A percentile compares a stretch with the other conserved stretches of the same genome.
These are phyloP conservation scores for Engraulis encrasicolus DNA, from an alignment of 2,113 vertebrate species.

Conservation along the genomic window DNA sequence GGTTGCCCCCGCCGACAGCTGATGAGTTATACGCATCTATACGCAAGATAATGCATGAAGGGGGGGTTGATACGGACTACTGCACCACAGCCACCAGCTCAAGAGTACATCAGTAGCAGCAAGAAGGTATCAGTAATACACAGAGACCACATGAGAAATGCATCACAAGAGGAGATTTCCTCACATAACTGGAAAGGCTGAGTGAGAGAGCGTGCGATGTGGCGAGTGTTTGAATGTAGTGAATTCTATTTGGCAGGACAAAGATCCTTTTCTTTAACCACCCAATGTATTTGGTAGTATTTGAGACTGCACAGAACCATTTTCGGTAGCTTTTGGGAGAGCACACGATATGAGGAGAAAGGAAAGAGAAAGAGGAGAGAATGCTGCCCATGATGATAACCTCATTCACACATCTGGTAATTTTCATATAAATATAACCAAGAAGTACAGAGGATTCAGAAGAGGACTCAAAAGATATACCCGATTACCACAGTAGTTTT, in stretches of 20 bases:
- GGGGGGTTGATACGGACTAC: constrained; percentile 38
- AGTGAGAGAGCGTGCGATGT: background rate
- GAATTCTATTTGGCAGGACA: background rate
- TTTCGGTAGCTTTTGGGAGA: background rate
- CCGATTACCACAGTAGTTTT: no score
- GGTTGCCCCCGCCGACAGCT: constrained; percentile 86
- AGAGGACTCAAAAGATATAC: no score
- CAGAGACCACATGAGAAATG: background rate
- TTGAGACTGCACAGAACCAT: constrained; percentile 8
- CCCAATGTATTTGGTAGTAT: background rate
- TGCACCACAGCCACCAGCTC: background rate
- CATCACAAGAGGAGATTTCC: background rate
- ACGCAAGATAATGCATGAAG: constrained; percentile 86
- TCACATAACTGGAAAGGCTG: background rate
- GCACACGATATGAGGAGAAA: background rate
- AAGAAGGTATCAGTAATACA: background rate
- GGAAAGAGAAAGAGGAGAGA: background rate
- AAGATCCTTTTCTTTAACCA: background rate
- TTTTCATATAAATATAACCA: no score
- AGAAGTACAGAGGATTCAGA: no score
- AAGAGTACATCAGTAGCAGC: background rate
- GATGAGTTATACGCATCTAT: constrained; percentile 98
- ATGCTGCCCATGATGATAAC: background rate
- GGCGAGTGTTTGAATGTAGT: background rate
- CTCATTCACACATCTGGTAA: no score